phyloP scores from a whole-genome alignment of 2,888 invertebrate species.

The Tricholauxania praeusta region DNA sequence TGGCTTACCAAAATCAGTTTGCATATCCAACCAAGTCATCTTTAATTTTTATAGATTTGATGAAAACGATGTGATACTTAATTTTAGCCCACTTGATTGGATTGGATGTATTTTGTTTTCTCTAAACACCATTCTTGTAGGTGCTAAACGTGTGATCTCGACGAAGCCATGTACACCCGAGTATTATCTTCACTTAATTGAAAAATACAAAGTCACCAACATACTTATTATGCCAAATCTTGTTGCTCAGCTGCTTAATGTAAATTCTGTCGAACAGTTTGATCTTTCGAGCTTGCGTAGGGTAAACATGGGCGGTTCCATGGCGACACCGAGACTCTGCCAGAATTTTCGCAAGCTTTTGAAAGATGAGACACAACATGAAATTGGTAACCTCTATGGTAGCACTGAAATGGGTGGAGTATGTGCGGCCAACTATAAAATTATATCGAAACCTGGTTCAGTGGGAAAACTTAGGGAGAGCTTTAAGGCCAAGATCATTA shows the following conservation, averaged over 20 bases:
- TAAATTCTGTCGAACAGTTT: constrained; percentile 46
- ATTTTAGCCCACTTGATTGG: constrained; percentile 60
- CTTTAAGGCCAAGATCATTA: constrained; percentile 53
- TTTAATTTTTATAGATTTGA: constrained; percentile 45
- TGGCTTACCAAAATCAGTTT: constrained; percentile 55
- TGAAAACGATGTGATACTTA: constrained; percentile 53
- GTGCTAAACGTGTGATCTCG: constrained; percentile 57
- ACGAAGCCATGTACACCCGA: constrained; percentile 54
- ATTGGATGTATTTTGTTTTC: constrained; percentile 51
- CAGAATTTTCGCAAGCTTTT: constrained; percentile 34
- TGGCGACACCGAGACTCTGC: constrained; percentile 40
- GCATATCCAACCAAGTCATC: constrained; percentile 44
- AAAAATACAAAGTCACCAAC: constrained; percentile 55
- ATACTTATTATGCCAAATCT: constrained; percentile 55
- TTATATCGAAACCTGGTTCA: constrained; percentile 46
- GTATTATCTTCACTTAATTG: constrained; percentile 53
- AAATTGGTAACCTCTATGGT: constrained; percentile 52
- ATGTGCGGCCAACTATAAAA: constrained; percentile 47
- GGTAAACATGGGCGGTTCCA: constrained; percentile 54
- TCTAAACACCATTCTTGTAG: constrained; percentile 49
- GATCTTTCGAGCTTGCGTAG: constrained; percentile 50
- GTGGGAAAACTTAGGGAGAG: constrained; percentile 53
- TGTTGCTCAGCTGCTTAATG: constrained; percentile 50
- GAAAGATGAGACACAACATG: constrained; percentile 35
- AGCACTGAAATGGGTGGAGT: constrained; percentile 52